A percentile compares a stretch with the other conserved stretches of the same genome.
Evolutionary conservation across 2,797 vertebrate genomes (phyloP).

Genomic region (Leuciscus waleckii): DNA sequence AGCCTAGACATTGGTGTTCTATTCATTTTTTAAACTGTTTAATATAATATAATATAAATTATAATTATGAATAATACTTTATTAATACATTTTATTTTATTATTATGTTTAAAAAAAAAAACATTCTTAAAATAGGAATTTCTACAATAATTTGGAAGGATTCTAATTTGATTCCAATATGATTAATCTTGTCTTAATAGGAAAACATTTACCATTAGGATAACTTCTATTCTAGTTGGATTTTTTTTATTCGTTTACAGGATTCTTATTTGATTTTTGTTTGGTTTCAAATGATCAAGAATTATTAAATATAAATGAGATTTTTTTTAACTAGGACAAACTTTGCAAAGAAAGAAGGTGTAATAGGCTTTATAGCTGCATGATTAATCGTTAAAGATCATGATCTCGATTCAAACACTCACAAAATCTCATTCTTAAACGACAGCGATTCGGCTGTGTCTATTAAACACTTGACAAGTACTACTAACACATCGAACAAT

Average conservation of each 20-base stretch:
- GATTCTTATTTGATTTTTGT: background rate
- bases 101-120: background rate
- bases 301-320: background rate
- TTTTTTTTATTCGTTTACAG: background rate
- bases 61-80: too few relatives aligned
- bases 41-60: background rate
- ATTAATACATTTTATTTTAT: too few relatives aligned
- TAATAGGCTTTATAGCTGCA: background rate
- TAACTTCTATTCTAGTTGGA: background rate
- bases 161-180: background rate
- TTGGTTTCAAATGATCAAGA: background rate
- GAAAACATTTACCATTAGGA: background rate
- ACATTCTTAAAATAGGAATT: background rate
- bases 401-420: too few relatives aligned
- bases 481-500: too few relatives aligned
- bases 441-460: too few relatives aligned
- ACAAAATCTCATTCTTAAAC: too few relatives aligned
- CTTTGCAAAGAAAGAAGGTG: background rate
- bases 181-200: background rate
- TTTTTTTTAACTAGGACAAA: background rate
- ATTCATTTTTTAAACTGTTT: background rate
- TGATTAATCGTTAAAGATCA: too few relatives aligned
- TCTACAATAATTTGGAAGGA: background rate
- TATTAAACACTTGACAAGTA: too few relatives aligned
- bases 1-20: background rate